Evolutionary conservation across 2,113 vertebrate species (phyloP), one percentile per base, ranked within the genome.

Genomic region (Stegostoma tigrinum): DNA sequence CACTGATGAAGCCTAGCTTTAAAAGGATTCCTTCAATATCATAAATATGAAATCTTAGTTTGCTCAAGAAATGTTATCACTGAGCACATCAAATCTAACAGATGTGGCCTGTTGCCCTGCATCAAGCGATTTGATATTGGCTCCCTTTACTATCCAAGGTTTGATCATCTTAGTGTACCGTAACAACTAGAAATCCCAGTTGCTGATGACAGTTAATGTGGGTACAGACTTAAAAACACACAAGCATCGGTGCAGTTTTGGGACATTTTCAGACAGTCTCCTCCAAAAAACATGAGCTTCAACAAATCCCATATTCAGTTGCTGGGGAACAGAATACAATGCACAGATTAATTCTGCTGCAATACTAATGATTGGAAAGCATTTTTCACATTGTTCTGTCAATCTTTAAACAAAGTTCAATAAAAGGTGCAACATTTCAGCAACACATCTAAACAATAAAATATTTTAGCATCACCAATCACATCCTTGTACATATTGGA

Each of bases 381-480:
- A 87, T 14, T 66, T 66, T 93, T 66, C 89, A 67, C 61, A 38
- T 93, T 38, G 55, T 45, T 66, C n/a, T n/a, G 64, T 66, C 61
- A 19, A n/a, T 66, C n/a, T 61, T 61, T 6, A 64, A 34, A 64
- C 45, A 89, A 61, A 91, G 12, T n/a, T 91, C 87, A 91, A 61
- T 64, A 61, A 21, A 91, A 93, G n/a, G n/a, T 93, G 61, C 19
- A 93, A 66, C 19, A 66, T 93, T 93, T 91, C 55, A 66, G 61
- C 89, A 38, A 30, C 30, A n/a, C 89, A 93, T 93, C n/a, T 66
- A 93, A 93, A 93, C 34, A 66, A 19, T 93, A n/a, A 61, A 61
- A 38, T n/a, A 93, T 93, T 93, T 93, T 93, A 83, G 80, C 80
- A 66, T 93, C 55, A 90, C 87, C 52, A 93, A 93, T 66, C 55